Percentiles rank a stretch among this genome's conserved stretches.
phyloP scores from a whole-genome alignment of 2,113 vertebrate species.

The Phalacrocorax carbo region DNA sequence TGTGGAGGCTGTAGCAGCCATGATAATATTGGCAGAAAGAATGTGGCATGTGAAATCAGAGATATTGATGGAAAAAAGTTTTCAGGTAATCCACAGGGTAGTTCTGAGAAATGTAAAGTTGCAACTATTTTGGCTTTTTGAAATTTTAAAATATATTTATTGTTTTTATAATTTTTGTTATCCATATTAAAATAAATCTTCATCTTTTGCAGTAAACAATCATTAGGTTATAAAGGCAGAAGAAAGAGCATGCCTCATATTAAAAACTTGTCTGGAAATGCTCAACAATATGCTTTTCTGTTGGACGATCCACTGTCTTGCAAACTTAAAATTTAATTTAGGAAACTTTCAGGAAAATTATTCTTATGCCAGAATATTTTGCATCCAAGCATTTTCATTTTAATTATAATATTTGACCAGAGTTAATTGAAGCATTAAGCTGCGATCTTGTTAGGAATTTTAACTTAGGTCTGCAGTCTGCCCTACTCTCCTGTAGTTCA shows the following conservation, averaged over 20 bases:
- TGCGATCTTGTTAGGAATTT: background rate
- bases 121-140: background rate
- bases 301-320: background rate
- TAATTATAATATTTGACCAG: background rate
- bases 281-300: background rate
- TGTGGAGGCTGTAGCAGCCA: background rate
- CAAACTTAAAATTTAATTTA: background rate
- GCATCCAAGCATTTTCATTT: background rate
- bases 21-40: background rate
- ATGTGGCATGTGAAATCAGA: background rate
- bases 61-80: accelerated
- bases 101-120: background rate
- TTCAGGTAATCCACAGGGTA: background rate
- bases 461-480: background rate
- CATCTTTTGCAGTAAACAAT: background rate
- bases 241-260: background rate
- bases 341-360: background rate
- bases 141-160: background rate
- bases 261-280: background rate
- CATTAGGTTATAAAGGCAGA: background rate
- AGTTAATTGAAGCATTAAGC: background rate
- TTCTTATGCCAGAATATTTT: background rate
- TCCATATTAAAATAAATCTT: background rate
- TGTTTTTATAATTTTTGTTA: background rate
- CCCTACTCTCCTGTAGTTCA: background rate